These are phyloP conservation scores for Drosophila persimilis DNA, from an alignment of 1,140 invertebrate species.

Conservation along the genomic window DNA sequence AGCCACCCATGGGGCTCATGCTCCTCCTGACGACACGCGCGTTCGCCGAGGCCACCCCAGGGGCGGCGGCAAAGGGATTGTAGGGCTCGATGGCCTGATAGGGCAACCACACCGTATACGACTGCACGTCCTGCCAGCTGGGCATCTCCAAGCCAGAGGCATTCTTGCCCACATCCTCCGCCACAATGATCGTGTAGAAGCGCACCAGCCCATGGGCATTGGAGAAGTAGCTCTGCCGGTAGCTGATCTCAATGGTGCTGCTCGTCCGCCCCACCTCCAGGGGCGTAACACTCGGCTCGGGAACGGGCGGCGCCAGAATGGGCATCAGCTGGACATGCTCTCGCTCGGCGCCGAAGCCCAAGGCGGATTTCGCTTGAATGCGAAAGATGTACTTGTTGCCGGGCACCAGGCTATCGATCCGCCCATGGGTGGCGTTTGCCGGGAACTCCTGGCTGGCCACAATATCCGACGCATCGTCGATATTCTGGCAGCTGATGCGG, in stretches of 20 bases:
- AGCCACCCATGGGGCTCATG: background rate
- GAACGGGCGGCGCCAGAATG: constrained; percentile 92
- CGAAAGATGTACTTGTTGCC: constrained; percentile 92
- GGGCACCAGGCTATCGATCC: constrained; percentile 89
- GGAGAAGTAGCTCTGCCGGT: constrained; percentile 94
- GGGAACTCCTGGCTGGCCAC: constrained; percentile 86
- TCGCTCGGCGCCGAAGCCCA: constrained; percentile 90
- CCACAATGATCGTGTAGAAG: constrained; percentile 94
- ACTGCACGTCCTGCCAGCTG: constrained; percentile 95
- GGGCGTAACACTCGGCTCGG: constrained; percentile 89
- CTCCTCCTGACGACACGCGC: constrained; percentile 83
- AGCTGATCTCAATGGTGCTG: constrained; percentile 92
- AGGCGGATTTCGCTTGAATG: constrained; percentile 93
- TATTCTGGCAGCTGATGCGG: constrained; percentile 89
- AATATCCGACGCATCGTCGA: constrained; percentile 86
- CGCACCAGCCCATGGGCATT: constrained; percentile 93
- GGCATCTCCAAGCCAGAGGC: constrained; percentile 92
- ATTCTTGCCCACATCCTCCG: constrained; percentile 93
- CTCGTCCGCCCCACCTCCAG: constrained; percentile 91
- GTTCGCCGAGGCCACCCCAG: constrained; percentile 84
- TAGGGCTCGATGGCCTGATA: constrained; percentile 96
- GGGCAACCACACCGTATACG: constrained; percentile 93
- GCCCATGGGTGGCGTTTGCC: constrained; percentile 87
- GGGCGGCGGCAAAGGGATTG: constrained; percentile 89
- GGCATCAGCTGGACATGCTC: constrained; percentile 91